Evolutionary conservation across 2,113 vertebrate species (phyloP).

Genomic region (Strix uralensis): DNA sequence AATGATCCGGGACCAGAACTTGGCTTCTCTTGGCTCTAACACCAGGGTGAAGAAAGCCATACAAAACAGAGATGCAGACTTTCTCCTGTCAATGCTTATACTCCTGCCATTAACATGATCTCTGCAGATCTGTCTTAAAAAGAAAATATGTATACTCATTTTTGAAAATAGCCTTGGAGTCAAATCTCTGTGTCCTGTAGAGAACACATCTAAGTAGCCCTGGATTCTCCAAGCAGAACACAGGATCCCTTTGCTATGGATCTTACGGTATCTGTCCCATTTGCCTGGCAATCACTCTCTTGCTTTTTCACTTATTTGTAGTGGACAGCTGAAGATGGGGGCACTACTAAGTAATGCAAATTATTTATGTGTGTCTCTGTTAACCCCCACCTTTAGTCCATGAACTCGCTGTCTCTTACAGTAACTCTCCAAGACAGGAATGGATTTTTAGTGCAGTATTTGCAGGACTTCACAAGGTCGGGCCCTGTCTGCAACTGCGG

Average conservation of each 20-base stretch:
- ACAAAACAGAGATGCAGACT: neutral
- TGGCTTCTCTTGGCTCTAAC: neutral
- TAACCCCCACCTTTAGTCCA: neutral
- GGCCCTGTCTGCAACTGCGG: neutral
- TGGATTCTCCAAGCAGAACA: neutral
- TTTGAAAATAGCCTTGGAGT: neutral
- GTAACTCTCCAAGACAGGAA: neutral
- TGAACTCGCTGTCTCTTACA: accelerated
- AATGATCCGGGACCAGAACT: neutral
- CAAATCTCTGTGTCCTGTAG: neutral
- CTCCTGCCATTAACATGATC: neutral
- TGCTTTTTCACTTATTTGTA: neutral
- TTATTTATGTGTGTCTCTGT: neutral
- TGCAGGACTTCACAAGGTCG: neutral
- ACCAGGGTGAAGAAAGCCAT: neutral
- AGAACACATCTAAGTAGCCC: neutral
- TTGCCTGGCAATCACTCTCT: neutral
- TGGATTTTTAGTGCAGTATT: neutral
- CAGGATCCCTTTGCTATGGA: neutral
- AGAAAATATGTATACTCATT: accelerated
- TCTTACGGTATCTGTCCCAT: accelerated
- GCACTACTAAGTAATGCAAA: neutral
- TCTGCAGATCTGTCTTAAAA: neutral
- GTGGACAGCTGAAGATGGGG: neutral
- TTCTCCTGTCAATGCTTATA: neutral